Evolutionary conservation across 2,888 invertebrate genomes (phyloP), one percentile per base, ranked within the genome.

Genomic region (Pterostichus niger): DNA sequence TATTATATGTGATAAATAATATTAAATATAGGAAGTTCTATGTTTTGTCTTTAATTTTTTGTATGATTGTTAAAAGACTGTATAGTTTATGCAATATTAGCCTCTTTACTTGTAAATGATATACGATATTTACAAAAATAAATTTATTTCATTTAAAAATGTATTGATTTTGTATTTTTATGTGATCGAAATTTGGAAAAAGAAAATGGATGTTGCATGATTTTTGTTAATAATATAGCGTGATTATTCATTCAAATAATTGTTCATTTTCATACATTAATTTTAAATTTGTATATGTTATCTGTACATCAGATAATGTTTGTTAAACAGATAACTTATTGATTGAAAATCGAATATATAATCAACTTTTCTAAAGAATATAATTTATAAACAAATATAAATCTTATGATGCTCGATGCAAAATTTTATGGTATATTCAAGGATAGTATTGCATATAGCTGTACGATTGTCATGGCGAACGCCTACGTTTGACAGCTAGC

Each of bases 21-120:
- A 40, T 71, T 71, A 31, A 33, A n/a, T 64, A 33, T 40, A 40
- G 17, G n/a, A 64, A 64, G 35, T 64, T 24, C 24, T 24, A 2
- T 64, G 35, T 13, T 6, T 35, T 35, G n/a, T 13, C 15, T 71
- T 44, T 71, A 10, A 44, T 71, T 68, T 71, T 71, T 44, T 44
- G 40, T 40, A 17, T 44, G 17, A 46, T 71, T 71, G 68, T 71
- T 71, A 71, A 71, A 71, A 71, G 68, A 71, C 68, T 71, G 44
- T 71, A 71, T 71, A 71, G 44, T 71, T 71, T 71, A 64, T 64
- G 33, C 64, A 64, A 6, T 35, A 2, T 64, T 64, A 64, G 64
- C 1, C n/a, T 35, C 13, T 64, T 64, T 13, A 31, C 13, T 64
- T 64, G 64, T 64, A 64, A 64, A 35, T 13, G 6, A 52, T n/a